These are phyloP conservation scores for Cephus cinctus DNA, from an alignment of 1,140 invertebrate species.

Conservation along the genomic window DNA sequence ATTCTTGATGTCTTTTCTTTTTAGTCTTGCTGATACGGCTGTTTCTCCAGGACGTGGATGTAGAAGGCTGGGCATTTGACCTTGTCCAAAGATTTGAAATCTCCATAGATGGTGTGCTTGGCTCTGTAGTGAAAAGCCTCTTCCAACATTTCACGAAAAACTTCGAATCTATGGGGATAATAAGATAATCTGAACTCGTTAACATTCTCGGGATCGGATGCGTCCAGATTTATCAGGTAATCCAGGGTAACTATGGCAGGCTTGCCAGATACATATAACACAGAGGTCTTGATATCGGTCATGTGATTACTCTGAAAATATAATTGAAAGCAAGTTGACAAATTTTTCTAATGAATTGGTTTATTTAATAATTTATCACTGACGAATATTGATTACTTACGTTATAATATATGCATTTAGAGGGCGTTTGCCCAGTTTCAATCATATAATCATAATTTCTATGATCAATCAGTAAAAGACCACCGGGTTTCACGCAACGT, in stretches of 20 bases:
- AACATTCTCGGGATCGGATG: conserved; percentile 26
- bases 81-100: conserved; percentile 72
- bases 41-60: conserved; percentile 79
- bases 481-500: conserved; percentile 79
- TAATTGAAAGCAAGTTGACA: conserved; percentile 8
- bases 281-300: conserved; percentile 79
- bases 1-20: too few species aligned
- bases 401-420: conserved; percentile 85
- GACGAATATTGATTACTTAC: conserved; percentile 58
- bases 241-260: conserved; percentile 76
- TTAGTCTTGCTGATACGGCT: too few species aligned
- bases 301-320: conserved; percentile 72
- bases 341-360: background rate
- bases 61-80: conserved; percentile 75
- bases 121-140: conserved; percentile 69
- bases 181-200: conserved; percentile 84
- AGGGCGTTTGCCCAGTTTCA: conserved; percentile 68
- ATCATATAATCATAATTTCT: conserved; percentile 85
- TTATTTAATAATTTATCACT: conserved; percentile 20
- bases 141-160: conserved; percentile 69
- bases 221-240: conserved; percentile 67
- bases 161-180: conserved; percentile 75
- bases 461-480: conserved; percentile 81
- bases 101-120: conserved; percentile 72
- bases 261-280: conserved; percentile 72